Conservation (phyloP, 2,888 invertebrate species). For the Andrena trimmerana region DNA sequence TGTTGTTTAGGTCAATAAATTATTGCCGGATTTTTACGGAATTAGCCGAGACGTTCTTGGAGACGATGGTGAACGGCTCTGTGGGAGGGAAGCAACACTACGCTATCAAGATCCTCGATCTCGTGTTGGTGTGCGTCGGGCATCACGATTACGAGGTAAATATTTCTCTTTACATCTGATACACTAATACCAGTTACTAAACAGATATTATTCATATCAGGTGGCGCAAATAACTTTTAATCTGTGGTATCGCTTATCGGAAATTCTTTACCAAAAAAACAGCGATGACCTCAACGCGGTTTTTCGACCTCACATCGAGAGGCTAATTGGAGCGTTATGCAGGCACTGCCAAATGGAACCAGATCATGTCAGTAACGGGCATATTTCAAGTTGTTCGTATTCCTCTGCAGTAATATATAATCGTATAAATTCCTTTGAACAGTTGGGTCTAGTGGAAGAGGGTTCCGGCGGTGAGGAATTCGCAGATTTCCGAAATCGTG, state of each 20-base stretch:
- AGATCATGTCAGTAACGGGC: slow-evolving; percentile 89
- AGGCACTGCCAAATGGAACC: slow-evolving; percentile 98
- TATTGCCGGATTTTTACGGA: slow-evolving; percentile 98
- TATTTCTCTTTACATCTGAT: background rate
- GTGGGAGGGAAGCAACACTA: slow-evolving; percentile 89
- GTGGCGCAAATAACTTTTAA: slow-evolving; percentile 96
- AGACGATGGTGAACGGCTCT: slow-evolving; percentile 90
- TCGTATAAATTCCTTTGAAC: slow-evolving; percentile 24
- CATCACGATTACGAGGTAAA: slow-evolving; percentile 98
- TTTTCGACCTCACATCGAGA: slow-evolving; percentile 96
- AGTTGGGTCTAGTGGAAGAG: slow-evolving; percentile 83
- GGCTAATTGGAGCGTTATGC: slow-evolving; percentile 95
- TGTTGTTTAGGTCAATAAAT: slow-evolving; percentile 90
- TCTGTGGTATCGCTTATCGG: slow-evolving; percentile 98
- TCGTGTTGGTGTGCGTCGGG: slow-evolving; percentile 96
- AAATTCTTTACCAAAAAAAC: slow-evolving; percentile 96
- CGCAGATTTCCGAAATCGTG: slow-evolving; percentile 93
- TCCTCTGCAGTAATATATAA: too few species aligned
- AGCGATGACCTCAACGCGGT: slow-evolving; percentile 91
- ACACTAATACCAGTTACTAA: background rate
- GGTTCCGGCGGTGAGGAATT: slow-evolving; percentile 89
- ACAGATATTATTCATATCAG: slow-evolving; percentile 81
- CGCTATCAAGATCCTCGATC: slow-evolving; percentile 93
- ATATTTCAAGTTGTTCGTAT: background rate
- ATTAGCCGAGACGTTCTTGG: slow-evolving; percentile 95